phyloP scores from a whole-genome alignment of 1,140 invertebrate species.

The Argopecten irradians region DNA sequence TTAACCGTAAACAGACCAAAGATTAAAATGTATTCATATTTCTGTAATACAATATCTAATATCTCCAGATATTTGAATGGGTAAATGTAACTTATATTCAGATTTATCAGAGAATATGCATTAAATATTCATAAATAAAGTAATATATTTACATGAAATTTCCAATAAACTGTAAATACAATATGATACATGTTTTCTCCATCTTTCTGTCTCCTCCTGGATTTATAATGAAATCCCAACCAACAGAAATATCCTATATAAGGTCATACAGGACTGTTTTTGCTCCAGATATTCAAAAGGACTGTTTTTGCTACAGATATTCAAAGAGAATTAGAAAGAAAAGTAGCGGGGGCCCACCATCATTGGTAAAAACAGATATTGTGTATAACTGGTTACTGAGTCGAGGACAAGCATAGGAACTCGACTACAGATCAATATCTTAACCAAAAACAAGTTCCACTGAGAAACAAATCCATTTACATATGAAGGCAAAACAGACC shows the following conservation, averaged over 20 bases:
- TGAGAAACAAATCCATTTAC: slow-evolving; percentile 17
- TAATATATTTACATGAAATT: background rate
- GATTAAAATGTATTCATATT: background rate
- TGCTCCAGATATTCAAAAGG: background rate
- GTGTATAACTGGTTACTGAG: background rate
- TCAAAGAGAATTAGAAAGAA: background rate
- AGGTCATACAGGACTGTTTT: background rate
- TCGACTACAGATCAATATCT: background rate
- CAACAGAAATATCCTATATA: background rate
- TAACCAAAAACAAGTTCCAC: background rate
- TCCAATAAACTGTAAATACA: background rate
- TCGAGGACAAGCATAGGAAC: background rate
- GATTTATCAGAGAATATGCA: background rate
- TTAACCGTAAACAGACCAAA: background rate
- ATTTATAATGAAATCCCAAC: background rate
- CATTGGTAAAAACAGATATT: background rate
- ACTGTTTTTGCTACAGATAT: background rate
- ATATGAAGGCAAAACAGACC: background rate
- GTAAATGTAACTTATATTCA: background rate
- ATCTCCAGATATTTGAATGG: background rate
- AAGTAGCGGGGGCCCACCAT: background rate
- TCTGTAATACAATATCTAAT: background rate
- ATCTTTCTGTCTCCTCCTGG: background rate
- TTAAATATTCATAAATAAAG: background rate
- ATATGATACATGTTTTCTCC: background rate